Conservation (phyloP, 2,113 vertebrate species). For the Gorilla gorilla region DNA sequence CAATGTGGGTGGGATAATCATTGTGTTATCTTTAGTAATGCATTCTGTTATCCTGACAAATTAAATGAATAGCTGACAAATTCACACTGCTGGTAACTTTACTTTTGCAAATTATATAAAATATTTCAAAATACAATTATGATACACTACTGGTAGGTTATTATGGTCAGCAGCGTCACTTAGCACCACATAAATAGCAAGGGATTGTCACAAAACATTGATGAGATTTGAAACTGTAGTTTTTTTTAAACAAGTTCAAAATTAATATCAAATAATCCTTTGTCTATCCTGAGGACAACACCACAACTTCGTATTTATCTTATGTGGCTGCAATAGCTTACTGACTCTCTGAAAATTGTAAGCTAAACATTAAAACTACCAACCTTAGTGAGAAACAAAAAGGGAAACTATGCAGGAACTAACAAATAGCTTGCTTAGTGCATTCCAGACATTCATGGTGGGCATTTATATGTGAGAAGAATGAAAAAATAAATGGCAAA, state of each 20-base stretch:
- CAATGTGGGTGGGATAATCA: not conserved
- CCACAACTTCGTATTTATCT: conserved; percentile 64
- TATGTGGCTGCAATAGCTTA: conserved; percentile 42
- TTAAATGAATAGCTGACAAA: conserved; percentile 13
- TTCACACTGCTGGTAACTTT: not conserved
- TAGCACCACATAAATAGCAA: not conserved
- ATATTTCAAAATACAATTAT: not conserved
- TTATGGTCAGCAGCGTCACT: not conserved
- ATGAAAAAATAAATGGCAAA: conserved; percentile 12
- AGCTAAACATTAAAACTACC: conserved; percentile 42
- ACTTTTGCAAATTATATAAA: not conserved
- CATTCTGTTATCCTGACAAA: conserved; percentile 17
- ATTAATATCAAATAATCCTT: not conserved
- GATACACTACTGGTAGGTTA: not conserved
- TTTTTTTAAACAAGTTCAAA: not conserved
- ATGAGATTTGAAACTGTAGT: not conserved
- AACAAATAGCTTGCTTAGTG: not conserved
- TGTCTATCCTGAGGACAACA: not conserved
- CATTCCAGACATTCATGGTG: not conserved
- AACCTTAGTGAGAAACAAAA: conserved; percentile 47
- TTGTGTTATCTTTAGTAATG: not conserved
- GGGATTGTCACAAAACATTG: not conserved
- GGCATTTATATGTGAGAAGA: not conserved
- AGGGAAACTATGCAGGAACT: not conserved
- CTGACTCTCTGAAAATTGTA: conserved; percentile 50